Conservation (phyloP, 2,113 vertebrate species). For the Tetrax tetrax region DNA sequence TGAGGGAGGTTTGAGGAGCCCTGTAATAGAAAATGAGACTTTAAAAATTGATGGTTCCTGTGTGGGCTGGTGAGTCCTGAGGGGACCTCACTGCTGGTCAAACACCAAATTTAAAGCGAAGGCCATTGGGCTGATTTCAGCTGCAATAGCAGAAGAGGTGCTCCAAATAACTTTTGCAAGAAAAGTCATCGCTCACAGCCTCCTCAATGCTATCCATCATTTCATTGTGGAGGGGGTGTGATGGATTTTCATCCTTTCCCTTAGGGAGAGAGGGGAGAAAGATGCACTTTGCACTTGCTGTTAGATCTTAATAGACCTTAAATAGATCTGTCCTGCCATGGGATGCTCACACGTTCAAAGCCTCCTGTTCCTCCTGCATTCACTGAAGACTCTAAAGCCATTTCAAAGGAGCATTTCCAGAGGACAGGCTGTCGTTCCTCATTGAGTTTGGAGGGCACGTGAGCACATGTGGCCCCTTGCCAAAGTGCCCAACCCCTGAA, state of each 20-base stretch:
- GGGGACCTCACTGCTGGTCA: background rate
- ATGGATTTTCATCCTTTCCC: background rate
- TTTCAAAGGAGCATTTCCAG: slow-evolving; percentile 28
- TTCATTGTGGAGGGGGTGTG: rapidly evolving
- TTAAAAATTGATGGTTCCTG: background rate
- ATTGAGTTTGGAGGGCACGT: background rate
- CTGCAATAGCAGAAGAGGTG: background rate
- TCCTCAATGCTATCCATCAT: rapidly evolving
- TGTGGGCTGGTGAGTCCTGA: rapidly evolving
- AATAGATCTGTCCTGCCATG: background rate
- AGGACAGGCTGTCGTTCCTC: slow-evolving; percentile 11
- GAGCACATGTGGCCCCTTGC: rapidly evolving
- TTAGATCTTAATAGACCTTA: background rate
- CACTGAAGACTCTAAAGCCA: background rate
- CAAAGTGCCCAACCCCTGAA: background rate
- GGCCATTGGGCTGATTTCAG: background rate
- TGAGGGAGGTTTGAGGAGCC: background rate
- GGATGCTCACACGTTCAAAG: background rate
- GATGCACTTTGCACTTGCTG: background rate
- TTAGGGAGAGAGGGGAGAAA: background rate
- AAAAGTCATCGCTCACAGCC: background rate
- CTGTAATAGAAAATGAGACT: background rate
- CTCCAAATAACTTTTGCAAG: background rate
- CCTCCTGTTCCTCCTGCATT: background rate
- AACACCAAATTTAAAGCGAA: background rate